Evolutionary conservation across 1,140 invertebrate species (phyloP), one percentile per base, ranked within the genome.

Genomic region (Drosophila prosaltans): DNA sequence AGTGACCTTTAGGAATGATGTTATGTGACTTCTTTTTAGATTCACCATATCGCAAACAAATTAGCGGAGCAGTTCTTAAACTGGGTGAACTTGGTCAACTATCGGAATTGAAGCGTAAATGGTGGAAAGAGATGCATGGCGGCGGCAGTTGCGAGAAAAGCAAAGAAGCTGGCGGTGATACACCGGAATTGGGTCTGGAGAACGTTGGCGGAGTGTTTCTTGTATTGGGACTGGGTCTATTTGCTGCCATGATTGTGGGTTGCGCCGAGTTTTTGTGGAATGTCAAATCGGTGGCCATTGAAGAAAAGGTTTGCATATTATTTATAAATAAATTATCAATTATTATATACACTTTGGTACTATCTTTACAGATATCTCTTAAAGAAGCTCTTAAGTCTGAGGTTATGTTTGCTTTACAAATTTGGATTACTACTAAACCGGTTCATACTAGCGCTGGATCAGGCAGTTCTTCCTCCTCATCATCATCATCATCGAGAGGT

Each of bases 81-180:
- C 92, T 98, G 7, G 96, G 97, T 84, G 97, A 98, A 92, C 94
- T 94, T 57, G 97, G 96, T 10, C 93, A 92, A n/a, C 85, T 98
- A 2, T 92, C 94, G 28, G 92, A 94, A 16, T 89, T 98, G n/a
- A 97, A 97, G 84, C 93, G 94, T 4, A 97, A 96, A 91, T 98
- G 97, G 97, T 98, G 97, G 97, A 94, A 95, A 84, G 93, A 95
- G 60, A 94, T 94, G 60, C 76, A 91, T 40, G 92, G 91, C 21
- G 92, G 91, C 0, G 91, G 92, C 7, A 71, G 64, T 40, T 92
- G 82, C 36, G 72, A 69, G 28, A 75, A 78, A 39, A 72, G 67
- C 11, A 82, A 69, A 24, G 78, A 81, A 0, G 80, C 76, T 0
- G 92, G 90, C 0, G 86, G 89, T 1, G 91, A 92, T 43, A 92